Conservation (phyloP, 2,797 vertebrate genomes). For the Remorina albescens region DNA sequence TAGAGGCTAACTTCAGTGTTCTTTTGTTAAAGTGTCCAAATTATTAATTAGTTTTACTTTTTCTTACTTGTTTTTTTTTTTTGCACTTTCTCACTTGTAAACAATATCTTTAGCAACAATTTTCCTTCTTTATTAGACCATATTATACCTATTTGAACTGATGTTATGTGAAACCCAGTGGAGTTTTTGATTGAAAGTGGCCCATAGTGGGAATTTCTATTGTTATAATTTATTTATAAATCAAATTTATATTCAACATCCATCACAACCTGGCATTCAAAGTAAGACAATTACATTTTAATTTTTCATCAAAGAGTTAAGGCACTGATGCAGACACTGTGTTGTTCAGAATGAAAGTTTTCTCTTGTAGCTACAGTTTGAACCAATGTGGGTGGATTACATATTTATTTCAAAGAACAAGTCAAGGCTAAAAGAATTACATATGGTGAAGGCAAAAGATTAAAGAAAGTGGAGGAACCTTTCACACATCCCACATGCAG, state of each 20-base stretch:
- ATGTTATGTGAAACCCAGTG: background rate
- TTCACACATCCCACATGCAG: conserved; percentile 10
- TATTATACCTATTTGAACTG: conserved; percentile 1
- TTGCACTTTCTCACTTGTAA: background rate
- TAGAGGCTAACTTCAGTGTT: conserved; percentile 15
- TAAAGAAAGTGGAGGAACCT: conserved; percentile 8
- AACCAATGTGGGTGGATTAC: conserved; percentile 26
- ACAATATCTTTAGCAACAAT: background rate
- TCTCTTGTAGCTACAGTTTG: conserved; percentile 15
- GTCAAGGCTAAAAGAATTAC: conserved; percentile 3
- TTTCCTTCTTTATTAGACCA: background rate
- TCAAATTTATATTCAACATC: conserved; percentile 9
- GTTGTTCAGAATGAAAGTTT: conserved; percentile 21
- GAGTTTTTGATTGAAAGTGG: background rate
- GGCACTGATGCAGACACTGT: background rate
- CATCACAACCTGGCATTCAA: conserved; percentile 22
- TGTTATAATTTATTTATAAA: conserved; percentile 2
- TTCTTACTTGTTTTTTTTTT: conserved; percentile 6
- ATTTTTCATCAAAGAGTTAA: conserved; percentile 18
- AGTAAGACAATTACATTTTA: conserved; percentile 20
- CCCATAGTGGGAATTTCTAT: background rate
- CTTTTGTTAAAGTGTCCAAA: conserved; percentile 28
- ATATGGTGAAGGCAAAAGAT: conserved; percentile 13
- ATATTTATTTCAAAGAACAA: conserved; percentile 29
- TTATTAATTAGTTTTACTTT: conserved; percentile 23